Evolutionary conservation across 2,888 invertebrate genomes (phyloP).

Genomic region (Pristionchus maxplancki): DNA sequence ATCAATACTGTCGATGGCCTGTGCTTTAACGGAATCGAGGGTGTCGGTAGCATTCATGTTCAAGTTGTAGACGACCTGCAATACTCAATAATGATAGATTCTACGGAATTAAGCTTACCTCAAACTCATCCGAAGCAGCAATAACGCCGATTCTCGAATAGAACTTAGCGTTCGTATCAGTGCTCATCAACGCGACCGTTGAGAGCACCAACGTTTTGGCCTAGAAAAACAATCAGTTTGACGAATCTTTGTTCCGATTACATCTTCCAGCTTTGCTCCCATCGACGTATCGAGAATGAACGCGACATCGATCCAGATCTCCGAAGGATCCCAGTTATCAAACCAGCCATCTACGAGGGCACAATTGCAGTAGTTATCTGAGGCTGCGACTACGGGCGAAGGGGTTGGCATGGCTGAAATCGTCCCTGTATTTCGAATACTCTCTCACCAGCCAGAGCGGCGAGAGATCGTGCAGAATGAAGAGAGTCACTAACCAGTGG

Average conservation of each 20-base stretch:
- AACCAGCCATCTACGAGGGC: neutral
- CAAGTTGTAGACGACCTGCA: too few species aligned
- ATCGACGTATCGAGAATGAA: constrained; percentile 25
- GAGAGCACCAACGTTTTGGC: neutral
- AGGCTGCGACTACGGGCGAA: neutral
- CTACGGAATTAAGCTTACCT: neutral
- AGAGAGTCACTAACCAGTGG: neutral
- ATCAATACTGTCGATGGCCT: neutral
- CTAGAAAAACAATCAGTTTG: neutral
- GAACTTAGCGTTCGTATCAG: neutral
- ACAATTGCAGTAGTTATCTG: constrained; percentile 19
- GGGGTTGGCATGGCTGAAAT: neutral
- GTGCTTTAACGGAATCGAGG: neutral
- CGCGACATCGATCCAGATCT: constrained; percentile 1
- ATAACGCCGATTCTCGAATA: constrained; percentile 15
- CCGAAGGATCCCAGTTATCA: neutral
- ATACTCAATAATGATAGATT: neutral
- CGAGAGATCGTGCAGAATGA: neutral
- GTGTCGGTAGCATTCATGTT: neutral
- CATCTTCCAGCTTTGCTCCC: neutral
- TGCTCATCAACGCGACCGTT: neutral
- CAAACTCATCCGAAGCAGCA: neutral
- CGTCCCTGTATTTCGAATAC: neutral
- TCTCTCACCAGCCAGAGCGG: too few species aligned
- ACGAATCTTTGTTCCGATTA: neutral